Evolutionary conservation across 2,113 vertebrate genomes (phyloP).

Genomic region (Brachypodius melanocephalos): DNA sequence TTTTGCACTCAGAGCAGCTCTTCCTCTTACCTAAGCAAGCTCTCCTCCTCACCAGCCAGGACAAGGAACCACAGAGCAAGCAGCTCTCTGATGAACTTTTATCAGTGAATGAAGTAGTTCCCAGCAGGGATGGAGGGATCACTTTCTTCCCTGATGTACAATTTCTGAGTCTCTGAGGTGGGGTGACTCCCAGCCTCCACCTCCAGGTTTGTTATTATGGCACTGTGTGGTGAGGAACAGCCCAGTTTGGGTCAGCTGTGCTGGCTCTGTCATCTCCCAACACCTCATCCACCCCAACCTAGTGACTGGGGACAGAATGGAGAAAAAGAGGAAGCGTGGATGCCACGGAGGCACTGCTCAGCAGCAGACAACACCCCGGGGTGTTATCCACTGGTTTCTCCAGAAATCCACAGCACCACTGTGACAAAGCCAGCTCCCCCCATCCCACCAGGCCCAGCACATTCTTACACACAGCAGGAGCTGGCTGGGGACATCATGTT

Average conservation of each 20-base stretch:
- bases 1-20: background rate
- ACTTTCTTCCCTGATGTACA: background rate
- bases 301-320: background rate
- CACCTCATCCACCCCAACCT: background rate
- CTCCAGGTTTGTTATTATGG: background rate
- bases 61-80: background rate
- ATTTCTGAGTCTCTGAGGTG: background rate
- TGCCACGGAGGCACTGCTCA: background rate
- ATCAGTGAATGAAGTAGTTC: background rate
- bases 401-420: background rate
- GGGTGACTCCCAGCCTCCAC: background rate
- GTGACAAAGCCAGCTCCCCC: accelerated
- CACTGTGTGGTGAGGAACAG: background rate
- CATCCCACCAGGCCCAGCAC: background rate
- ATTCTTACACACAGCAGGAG: background rate
- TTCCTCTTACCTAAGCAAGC: background rate
- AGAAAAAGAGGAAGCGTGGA: background rate
- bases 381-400: background rate
- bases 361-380: background rate
- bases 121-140: background rate
- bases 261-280: background rate
- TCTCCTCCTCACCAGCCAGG: background rate
- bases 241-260: background rate
- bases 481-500: background rate
- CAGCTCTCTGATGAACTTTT: background rate